Conservation (phyloP, 2,888 invertebrate species). For the Uropetala carovei region DNA sequence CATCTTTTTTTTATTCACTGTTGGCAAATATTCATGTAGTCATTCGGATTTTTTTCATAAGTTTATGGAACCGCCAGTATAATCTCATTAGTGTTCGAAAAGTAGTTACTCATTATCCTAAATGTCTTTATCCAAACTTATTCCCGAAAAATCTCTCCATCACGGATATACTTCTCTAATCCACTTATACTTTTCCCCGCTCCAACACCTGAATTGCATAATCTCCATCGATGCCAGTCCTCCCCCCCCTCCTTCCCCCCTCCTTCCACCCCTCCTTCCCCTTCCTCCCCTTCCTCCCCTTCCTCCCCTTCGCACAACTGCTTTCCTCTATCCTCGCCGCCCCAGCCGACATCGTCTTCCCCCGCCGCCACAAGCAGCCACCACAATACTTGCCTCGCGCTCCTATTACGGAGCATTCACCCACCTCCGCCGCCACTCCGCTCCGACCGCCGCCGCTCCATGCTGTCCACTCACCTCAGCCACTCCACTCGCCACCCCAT, state of each 20-base stretch:
- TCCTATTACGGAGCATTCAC: constrained; percentile 20
- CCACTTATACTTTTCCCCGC: background rate
- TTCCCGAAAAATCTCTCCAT: background rate
- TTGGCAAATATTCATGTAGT: background rate
- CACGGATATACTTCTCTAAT: background rate
- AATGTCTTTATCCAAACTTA: background rate
- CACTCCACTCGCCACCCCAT: no score
- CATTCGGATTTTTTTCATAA: background rate
- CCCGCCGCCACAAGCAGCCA: background rate
- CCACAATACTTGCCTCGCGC: background rate
- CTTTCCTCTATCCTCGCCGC: background rate
- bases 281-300: no score
- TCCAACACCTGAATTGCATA: background rate
- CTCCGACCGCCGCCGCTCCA: no score
- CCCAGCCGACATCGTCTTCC: background rate
- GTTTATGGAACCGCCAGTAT: background rate
- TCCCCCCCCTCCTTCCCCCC: no score
- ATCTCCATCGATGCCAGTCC: background rate
- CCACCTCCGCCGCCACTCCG: background rate
- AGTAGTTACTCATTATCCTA: background rate
- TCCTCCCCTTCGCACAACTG: no score
- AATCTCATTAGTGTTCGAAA: background rate
- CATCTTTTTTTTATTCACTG: no score
- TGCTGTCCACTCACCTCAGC: no score
- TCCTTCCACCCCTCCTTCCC: no score